These are phyloP conservation scores for Lethenteron reissneri DNA, from an alignment of 2,113 vertebrate genomes.

Conservation along the genomic window DNA sequence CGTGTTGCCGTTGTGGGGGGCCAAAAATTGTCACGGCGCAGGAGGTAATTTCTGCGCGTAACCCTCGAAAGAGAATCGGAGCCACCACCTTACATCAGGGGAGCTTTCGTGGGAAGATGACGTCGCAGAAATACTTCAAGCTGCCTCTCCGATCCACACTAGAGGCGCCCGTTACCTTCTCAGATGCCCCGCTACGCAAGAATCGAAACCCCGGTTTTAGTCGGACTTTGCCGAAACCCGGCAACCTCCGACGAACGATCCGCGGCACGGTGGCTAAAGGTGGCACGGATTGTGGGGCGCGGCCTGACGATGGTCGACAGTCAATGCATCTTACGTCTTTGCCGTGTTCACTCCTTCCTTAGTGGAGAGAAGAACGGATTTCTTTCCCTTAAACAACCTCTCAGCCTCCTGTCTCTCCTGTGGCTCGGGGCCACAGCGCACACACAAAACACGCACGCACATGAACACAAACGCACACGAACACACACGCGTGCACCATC, in stretches of 20 bases:
- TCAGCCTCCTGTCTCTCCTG: conserved; percentile 98
- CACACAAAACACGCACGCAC: conserved; percentile 15
- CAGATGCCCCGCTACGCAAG: background rate
- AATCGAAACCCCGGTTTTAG: conserved; percentile 10
- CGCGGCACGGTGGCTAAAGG: conserved; percentile 50
- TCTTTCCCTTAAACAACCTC: conserved; percentile 99
- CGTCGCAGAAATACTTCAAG: too few relatives aligned
- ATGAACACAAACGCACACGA: background rate
- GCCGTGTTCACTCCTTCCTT: conserved; percentile 97
- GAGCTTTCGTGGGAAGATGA: too few relatives aligned
- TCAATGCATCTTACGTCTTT: conserved; percentile 82
- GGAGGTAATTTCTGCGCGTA: too few relatives aligned
- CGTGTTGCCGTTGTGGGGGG: too few relatives aligned
- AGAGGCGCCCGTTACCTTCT: too few relatives aligned
- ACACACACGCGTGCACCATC: conserved; percentile 15
- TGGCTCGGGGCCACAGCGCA: conserved; percentile 49
- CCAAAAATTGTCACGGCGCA: too few relatives aligned
- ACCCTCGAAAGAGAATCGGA: too few relatives aligned
- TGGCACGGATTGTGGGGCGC: conserved; percentile 18
- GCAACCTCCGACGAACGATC: conserved; percentile 14
- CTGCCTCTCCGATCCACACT: conserved; percentile 30
- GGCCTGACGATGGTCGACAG: conserved; percentile 1
- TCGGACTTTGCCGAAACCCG: conserved; percentile 8
- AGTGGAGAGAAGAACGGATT: conserved; percentile 89
- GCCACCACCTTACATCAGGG: too few relatives aligned